Evolutionary conservation across 2,113 vertebrate species (phyloP), one percentile per base, ranked within the genome.

Genomic region (Tamias sibiricus): DNA sequence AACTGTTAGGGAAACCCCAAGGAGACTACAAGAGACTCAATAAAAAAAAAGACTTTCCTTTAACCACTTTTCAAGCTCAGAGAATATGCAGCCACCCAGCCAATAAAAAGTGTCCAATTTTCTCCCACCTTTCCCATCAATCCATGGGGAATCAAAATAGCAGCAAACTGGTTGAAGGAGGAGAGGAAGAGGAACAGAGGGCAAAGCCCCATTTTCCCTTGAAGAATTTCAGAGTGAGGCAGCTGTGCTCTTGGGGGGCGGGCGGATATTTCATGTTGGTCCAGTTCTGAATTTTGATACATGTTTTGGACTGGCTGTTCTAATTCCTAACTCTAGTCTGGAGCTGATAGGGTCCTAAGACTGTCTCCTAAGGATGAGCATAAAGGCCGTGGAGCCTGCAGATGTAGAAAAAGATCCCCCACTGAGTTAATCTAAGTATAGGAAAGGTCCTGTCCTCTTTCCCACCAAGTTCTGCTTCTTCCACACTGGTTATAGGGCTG

Each of bases 111-210:
- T n/a, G n/a, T 24, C n/a, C 11, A 74, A 3, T 37, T 16, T 7
- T 30, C 6, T 93, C 20, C 30, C 20, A 30, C 69, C n/a, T 74
- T 71, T 81, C 30, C 24, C 6, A 32, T 5, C 14, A 40, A 19
- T 32, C 44, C 14, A n/a, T 8, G 17, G 17, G 1, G 0, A 5
- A 76, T 66, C 76, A 59, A 91, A 90, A 59, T 0, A 62, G 84
- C 44, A 66, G n/a, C 59, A 35, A 71, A 44, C 30, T 8, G 3
- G 4, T 2, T 0, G 8, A 2, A 26, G 19, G 20, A 20, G 7
- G 12, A 19, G 42, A 7, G 12, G 0, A 62, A 12, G 17, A 20
- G n/a, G 20, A 79, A 16, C 54, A 35, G 0, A 42, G 22, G 5
- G 26, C 7, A 24, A 79, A 44, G 40, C 13, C 35, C 0, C 28